These are phyloP conservation scores for Megatriorchis doriae DNA, from an alignment of 2,113 vertebrate species.

Conservation along the genomic window DNA sequence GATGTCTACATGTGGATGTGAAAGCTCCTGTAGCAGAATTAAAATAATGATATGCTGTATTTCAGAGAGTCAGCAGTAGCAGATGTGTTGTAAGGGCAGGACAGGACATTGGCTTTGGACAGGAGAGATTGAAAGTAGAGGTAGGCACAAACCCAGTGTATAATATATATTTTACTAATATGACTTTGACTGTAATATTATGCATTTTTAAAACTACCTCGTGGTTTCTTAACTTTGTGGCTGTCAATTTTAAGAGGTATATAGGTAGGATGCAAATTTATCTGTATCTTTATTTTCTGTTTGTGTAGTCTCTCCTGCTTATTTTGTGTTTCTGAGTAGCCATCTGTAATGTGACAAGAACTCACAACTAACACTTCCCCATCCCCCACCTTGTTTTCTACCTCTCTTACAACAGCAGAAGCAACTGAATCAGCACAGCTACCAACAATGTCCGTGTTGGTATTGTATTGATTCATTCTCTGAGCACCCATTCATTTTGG, in stretches of 20 bases:
- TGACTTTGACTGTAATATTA: neutral
- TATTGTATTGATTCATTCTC: slow-evolving; percentile 1
- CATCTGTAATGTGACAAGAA: neutral
- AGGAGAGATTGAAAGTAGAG: neutral
- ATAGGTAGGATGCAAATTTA: neutral
- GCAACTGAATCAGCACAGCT: neutral
- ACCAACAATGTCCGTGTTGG: neutral
- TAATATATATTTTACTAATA: neutral
- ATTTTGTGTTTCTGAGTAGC: neutral
- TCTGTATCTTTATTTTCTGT: neutral
- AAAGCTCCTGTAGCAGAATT: neutral
- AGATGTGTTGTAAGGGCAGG: neutral
- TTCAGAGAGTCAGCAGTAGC: neutral
- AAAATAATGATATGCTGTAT: neutral
- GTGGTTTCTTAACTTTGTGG: neutral
- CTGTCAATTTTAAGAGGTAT: neutral
- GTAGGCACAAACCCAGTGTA: neutral
- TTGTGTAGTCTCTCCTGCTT: neutral
- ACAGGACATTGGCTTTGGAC: neutral
- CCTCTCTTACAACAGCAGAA: neutral
- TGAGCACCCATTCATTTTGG: neutral
- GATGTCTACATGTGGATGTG: neutral
- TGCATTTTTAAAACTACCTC: neutral
- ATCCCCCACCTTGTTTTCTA: neutral
- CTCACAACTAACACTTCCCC: neutral